phyloP scores from a whole-genome alignment of 2,113 vertebrate genomes.

The Donacobius atricapilla region DNA sequence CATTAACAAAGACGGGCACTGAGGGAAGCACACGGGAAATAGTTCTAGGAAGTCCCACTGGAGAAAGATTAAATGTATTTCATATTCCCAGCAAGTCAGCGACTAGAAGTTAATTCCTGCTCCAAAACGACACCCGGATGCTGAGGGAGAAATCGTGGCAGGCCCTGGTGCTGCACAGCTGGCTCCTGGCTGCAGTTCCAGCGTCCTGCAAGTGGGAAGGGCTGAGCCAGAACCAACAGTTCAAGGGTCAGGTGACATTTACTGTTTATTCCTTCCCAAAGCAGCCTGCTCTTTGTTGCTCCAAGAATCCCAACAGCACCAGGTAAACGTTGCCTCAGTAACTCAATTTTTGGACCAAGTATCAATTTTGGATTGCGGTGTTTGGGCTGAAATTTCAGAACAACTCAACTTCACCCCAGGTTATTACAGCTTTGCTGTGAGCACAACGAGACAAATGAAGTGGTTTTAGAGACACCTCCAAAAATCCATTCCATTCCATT shows the following conservation, averaged over 20 bases:
- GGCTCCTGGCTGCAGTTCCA: neutral
- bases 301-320: neutral
- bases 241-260: neutral
- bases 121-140: fast-evolving
- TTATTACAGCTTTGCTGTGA: neutral
- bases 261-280: neutral
- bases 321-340: neutral
- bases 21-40: neutral
- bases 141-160: neutral
- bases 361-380: neutral
- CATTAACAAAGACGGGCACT: neutral
- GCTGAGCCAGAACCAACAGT: neutral
- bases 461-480: neutral
- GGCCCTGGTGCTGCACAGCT: neutral
- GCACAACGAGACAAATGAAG: neutral
- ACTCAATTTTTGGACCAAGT: neutral
- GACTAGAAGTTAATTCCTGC: neutral
- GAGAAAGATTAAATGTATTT: neutral
- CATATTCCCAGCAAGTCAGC: neutral
- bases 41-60: neutral
- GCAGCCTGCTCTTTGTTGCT: neutral
- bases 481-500: neutral
- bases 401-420: too few relatives aligned
- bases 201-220: neutral
- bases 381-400: neutral